These are phyloP conservation scores for Hyperoplus immaculatus DNA, from an alignment of 2,797 vertebrate species.

Conservation along the genomic window DNA sequence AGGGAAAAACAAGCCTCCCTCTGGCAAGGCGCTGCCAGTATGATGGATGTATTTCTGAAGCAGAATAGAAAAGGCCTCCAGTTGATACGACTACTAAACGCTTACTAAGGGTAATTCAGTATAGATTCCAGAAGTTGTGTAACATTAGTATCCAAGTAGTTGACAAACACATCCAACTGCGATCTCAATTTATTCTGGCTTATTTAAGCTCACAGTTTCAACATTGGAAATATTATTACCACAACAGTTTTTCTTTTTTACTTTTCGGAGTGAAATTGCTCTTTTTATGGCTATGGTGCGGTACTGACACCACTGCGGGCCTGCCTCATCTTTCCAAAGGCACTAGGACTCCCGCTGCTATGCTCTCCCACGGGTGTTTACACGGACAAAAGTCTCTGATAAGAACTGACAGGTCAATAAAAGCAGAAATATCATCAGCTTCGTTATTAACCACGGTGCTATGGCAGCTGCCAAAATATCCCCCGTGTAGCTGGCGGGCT, in stretches of 20 bases:
- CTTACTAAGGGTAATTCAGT: slow-evolving; percentile 53
- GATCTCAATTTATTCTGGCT: slow-evolving; percentile 12
- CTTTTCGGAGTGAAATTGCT: not conserved
- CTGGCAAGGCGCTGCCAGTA: slow-evolving; percentile 33
- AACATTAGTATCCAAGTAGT: slow-evolving; percentile 21
- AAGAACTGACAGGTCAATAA: slow-evolving; percentile 87
- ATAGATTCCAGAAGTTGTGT: slow-evolving; percentile 38
- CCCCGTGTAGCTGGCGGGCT: slow-evolving; percentile 66
- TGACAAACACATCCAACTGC: slow-evolving; percentile 13
- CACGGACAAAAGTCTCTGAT: slow-evolving; percentile 76
- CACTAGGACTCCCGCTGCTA: not conserved
- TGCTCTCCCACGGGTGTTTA: slow-evolving; percentile 54
- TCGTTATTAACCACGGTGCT: slow-evolving; percentile 65
- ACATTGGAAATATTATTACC: not conserved
- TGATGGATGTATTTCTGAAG: slow-evolving; percentile 63
- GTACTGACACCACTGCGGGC: slow-evolving; percentile 18
- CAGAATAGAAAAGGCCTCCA: slow-evolving; percentile 44
- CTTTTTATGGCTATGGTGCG: slow-evolving; percentile 9
- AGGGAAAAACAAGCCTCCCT: slow-evolving; percentile 10
- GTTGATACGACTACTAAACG: slow-evolving; percentile 48
- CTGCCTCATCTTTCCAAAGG: slow-evolving; percentile 72
- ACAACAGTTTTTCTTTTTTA: not conserved
- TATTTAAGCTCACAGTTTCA: slow-evolving; percentile 8
- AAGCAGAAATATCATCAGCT: slow-evolving; percentile 83
- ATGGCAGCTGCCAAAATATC: slow-evolving; percentile 83